Conservation (phyloP, 2,888 invertebrate genomes). For the Leucophenga maculata region DNA sequence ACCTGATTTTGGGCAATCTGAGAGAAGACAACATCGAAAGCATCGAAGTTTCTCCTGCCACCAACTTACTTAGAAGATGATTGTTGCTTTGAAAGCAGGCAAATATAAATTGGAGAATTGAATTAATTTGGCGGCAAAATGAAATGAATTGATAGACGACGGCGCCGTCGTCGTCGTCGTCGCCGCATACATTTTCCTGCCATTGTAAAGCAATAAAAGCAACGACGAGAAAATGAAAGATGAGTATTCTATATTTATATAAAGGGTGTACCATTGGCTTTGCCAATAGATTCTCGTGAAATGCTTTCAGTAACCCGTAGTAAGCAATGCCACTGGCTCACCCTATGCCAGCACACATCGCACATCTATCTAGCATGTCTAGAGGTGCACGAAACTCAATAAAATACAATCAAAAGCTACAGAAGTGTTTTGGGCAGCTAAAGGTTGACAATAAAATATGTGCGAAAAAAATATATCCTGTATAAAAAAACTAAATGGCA, state of each 20-base stretch:
- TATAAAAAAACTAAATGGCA: background rate
- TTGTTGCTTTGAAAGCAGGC: background rate
- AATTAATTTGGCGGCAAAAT: conserved; percentile 11
- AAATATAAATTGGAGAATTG: conserved; percentile 20
- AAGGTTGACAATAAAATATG: background rate
- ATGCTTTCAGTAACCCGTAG: too few relatives aligned
- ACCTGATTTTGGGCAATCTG: background rate
- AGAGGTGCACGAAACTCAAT: background rate
- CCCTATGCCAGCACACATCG: too few relatives aligned
- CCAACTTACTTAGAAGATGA: background rate
- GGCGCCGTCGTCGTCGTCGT: too few relatives aligned
- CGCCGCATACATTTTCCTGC: background rate
- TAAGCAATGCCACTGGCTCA: too few relatives aligned
- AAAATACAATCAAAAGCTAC: background rate
- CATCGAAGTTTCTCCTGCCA: background rate
- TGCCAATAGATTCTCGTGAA: too few relatives aligned
- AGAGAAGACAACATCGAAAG: background rate
- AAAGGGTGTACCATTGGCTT: too few relatives aligned
- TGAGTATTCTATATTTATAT: too few relatives aligned
- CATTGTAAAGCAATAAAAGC: conserved; percentile 3
- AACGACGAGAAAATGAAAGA: too few relatives aligned
- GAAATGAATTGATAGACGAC: conserved; percentile 10
- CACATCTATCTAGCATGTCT: background rate
- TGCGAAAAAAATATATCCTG: background rate
- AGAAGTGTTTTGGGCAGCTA: background rate